Base-by-base conservation (phyloP, 2,888 invertebrate genomes). In the Chrysotoxum bicinctum region DNA sequence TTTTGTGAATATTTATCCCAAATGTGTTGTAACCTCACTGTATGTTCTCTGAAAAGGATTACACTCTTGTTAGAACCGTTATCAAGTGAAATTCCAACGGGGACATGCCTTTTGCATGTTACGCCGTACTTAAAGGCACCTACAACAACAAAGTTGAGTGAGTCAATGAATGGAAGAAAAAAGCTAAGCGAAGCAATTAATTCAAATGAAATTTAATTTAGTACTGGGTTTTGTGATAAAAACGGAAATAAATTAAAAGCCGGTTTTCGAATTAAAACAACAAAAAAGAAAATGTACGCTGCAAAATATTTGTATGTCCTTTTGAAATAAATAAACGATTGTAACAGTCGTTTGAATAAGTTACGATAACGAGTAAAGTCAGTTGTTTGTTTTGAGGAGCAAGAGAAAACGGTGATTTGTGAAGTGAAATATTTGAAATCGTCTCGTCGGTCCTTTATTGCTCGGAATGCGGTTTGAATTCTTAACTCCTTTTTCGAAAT, bases 381-480 rank as follows among this genome's bases (percentile, higher is more conserved):
- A n/a, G n/a, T n/a, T n/a, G n/a, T n/a, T n/a, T n/a, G 50, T 66
- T 1, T 21, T 35, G 60, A 23, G 68, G 9, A 75, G n/a, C n/a
- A n/a, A n/a, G n/a, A 40, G 32, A 40, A 40, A 58, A 69, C 56
- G 52, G 58, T 50, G 50, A 50, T 66, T 66, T 50, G 66, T 50
- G 64, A 30, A 62, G 73, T 64, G 75, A 69, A 74, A 66, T 77
- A 52, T 75, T 84, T 70, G 58, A 77, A 68, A 77, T 74, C 48
- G n/a, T n/a, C 62, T 54, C 30, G 12, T 32, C 35, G 12, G 70
- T 79, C 74, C 54, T 56, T 69, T 21, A 0, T 64, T n/a, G 16
- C 68, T 32, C 37, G 85, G 79, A 81, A 85, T 85, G 85, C 73
- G 48, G 70, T 81, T 69, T 81, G 73, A 80, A 85, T 85, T 81